Base-by-base conservation (phyloP, 1,140 invertebrate genomes). In the Drosophila ironensis region DNA sequence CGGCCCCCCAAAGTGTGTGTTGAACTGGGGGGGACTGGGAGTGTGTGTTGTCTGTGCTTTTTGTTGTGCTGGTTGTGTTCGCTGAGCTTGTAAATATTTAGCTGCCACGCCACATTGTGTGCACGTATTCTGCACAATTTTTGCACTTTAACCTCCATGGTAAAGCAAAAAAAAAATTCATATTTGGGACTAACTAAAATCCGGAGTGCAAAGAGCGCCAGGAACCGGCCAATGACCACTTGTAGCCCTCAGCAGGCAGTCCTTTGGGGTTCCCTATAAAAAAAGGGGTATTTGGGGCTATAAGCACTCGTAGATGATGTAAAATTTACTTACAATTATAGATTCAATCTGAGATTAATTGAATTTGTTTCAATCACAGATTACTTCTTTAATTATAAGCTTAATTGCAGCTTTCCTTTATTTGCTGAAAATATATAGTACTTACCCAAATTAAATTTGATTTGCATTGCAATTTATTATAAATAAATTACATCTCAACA, bases 221-320 rank as follows among this genome's bases (percentile, higher is more conserved):
- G 40, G 28, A 64, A 42, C 48, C 48, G 64, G 68, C 56, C 69
- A 72, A 63, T 63, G 68, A 46, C 80, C 78, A 82, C 78, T 84
- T 82, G 77, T 82, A 84, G 77, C 63, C 78, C 56, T 48, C 77
- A 84, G 73, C 77, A 47, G 75, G 78, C 69, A 73, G 73, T 84
- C 77, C 16, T 41, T 48, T 47, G 24, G 42, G 25, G 42, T 41
- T 50, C 45, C n/a, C n/a, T n/a, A n/a, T n/a, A n/a, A 24, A 37
- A 35, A 57, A 37, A 1, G 19, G 24, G 56, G 12, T 12, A 25
- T 17, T 12, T 3, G 9, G 0, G 2, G 37, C n/a, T 1, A 7
- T 12, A 33, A n/a, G n/a, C n/a, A n/a, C n/a, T n/a, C n/a, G n/a
- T n/a, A n/a, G n/a, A n/a, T n/a, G n/a, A n/a, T n/a, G n/a, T n/a